Conservation (phyloP, 2,888 invertebrate species). For the Melanchra persicariae region DNA sequence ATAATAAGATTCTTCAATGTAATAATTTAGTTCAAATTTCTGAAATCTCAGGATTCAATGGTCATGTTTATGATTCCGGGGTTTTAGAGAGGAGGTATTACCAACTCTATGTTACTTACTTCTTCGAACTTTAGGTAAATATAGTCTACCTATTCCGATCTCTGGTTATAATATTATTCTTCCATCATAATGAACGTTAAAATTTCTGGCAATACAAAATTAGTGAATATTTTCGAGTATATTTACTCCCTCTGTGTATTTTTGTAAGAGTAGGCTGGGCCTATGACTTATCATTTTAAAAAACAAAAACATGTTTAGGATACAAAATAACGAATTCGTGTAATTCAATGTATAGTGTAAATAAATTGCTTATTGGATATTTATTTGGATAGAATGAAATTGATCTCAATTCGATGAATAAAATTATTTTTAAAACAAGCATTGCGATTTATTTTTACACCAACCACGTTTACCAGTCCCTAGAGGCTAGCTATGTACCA, state of each 20-base stretch:
- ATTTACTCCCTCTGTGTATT: neutral
- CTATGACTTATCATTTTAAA: conserved; percentile 37
- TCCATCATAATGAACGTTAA: conserved; percentile 2
- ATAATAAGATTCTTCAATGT: too few relatives aligned
- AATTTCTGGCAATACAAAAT: conserved; percentile 6
- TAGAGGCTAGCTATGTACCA: too few relatives aligned
- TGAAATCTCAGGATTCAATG: too few relatives aligned
- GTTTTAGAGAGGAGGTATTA: too few relatives aligned
- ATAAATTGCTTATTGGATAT: conserved; percentile 58
- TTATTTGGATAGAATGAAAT: conserved; percentile 61
- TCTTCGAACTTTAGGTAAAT: too few relatives aligned
- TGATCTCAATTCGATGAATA: conserved; percentile 69
- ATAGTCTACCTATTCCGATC: too few relatives aligned
- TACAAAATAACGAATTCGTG: conserved; percentile 37
- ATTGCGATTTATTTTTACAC: neutral
- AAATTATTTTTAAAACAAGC: conserved; percentile 64
- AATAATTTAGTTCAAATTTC: too few relatives aligned
- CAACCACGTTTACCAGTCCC: too few relatives aligned
- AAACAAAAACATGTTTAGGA: conserved; percentile 38
- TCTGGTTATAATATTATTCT: neutral
- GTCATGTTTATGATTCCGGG: too few relatives aligned
- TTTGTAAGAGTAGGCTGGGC: conserved; percentile 47
- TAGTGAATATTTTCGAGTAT: conserved; percentile 18
- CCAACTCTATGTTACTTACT: too few relatives aligned
- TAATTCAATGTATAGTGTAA: conserved; percentile 65